Conservation (phyloP, 1,140 invertebrate species). For the Zophobas morio region DNA sequence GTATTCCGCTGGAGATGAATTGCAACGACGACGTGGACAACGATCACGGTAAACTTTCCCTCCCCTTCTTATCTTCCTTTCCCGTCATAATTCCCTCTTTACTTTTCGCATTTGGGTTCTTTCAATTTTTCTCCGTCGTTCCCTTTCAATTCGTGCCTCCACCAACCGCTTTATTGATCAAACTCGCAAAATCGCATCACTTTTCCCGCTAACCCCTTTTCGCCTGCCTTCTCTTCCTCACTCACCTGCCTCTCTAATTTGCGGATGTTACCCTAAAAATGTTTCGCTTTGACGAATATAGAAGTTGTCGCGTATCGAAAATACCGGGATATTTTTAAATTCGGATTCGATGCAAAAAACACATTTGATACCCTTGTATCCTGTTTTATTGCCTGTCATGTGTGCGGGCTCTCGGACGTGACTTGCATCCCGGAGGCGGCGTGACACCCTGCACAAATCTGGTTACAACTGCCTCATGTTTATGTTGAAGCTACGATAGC, state of each 20-base stretch:
- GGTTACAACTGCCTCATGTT: not conserved
- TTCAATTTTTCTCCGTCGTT: conserved; percentile 1
- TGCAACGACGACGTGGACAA: conserved; percentile 97
- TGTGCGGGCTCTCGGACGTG: conserved; percentile 5
- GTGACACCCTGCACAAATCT: conserved; percentile 4
- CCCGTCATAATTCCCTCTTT: conserved; percentile 5
- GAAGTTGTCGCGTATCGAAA: not conserved
- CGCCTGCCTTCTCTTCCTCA: not conserved
- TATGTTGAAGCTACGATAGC: too few relatives aligned
- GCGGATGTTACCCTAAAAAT: not conserved
- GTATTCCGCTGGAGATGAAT: conserved; percentile 90
- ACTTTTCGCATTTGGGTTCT: not conserved
- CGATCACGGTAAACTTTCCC: conserved; percentile 85
- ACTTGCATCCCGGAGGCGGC: not conserved
- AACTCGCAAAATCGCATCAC: conserved; percentile 21
- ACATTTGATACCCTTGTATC: conserved; percentile 24
- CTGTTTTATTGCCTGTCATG: conserved; percentile 33
- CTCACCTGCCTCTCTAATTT: not conserved
- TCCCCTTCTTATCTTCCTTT: not conserved
- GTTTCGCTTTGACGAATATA: conserved; percentile 7
- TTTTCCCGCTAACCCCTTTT: conserved; percentile 5
- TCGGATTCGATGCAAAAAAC: conserved; percentile 23
- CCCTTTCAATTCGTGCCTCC: not conserved
- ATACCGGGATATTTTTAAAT: conserved; percentile 4
- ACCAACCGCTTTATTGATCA: conserved; percentile 19